Evolutionary conservation across 2,888 invertebrate genomes (phyloP).

Genomic region (Ecliptopera silaceata): DNA sequence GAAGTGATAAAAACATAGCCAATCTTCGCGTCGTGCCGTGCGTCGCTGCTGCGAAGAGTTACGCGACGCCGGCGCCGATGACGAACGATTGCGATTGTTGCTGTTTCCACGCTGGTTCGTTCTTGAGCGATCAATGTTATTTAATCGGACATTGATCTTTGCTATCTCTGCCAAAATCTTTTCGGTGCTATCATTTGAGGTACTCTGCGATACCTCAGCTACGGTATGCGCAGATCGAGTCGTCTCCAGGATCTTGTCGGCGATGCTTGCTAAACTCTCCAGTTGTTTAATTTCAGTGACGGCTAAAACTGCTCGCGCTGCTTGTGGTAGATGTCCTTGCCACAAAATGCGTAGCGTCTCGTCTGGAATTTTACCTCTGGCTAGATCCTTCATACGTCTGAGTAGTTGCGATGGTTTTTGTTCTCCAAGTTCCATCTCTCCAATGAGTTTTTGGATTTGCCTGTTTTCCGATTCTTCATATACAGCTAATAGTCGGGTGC

Average conservation of each 20-base stretch:
- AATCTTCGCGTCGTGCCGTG: neutral
- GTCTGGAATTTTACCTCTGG: too few relatives aligned
- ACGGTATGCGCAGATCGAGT: neutral
- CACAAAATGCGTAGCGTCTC: neutral
- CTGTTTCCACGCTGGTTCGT: neutral
- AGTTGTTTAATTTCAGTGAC: neutral
- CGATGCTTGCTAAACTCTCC: neutral
- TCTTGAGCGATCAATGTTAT: neutral
- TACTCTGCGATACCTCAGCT: neutral
- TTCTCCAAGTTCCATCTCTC: neutral
- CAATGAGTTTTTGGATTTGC: neutral
- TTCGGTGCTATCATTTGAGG: neutral
- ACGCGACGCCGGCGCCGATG: neutral
- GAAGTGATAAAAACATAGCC: neutral
- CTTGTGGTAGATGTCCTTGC: neutral
- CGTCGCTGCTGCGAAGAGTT: neutral
- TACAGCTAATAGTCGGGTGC: too few relatives aligned
- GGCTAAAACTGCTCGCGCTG: neutral
- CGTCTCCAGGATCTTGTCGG: neutral
- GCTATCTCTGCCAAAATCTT: neutral
- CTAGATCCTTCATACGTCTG: too few relatives aligned
- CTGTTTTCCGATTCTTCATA: too few relatives aligned
- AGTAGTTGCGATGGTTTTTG: too few relatives aligned
- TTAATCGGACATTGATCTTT: neutral
- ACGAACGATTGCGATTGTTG: neutral